Evolutionary conservation across 2,797 vertebrate species (phyloP).

Genomic region (Emys orbicularis): DNA sequence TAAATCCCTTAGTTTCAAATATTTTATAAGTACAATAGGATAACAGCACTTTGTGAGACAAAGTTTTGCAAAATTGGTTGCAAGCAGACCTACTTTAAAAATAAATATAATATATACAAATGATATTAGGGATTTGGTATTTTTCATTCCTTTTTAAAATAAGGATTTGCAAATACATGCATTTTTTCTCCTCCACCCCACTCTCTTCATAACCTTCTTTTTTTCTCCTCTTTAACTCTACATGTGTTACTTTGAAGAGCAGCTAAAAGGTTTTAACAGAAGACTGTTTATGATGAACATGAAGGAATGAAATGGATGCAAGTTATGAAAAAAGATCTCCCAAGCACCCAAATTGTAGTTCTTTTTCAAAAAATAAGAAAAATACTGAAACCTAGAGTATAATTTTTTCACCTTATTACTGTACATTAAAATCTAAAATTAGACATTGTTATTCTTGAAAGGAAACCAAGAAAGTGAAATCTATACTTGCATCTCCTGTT

Average conservation of each 20-base stretch:
- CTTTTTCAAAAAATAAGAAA: not conserved
- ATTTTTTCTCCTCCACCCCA: not conserved
- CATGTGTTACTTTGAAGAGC: not conserved
- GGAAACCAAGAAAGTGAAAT: conserved; percentile 11
- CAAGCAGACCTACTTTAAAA: not conserved
- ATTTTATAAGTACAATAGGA: conserved; percentile 49
- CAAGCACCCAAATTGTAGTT: too few relatives aligned
- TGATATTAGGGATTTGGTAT: not conserved
- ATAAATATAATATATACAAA: not conserved
- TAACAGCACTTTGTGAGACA: not conserved
- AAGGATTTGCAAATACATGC: not conserved
- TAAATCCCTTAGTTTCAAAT: conserved; percentile 46
- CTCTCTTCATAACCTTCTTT: not conserved
- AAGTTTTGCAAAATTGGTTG: not conserved
- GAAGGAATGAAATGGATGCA: fast-evolving
- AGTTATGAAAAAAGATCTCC: fast-evolving
- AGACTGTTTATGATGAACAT: not conserved
- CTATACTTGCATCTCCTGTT: not conserved
- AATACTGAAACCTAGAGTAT: not conserved
- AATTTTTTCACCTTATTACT: not conserved
- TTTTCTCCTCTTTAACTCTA: conserved; percentile 16
- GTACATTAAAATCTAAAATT: not conserved
- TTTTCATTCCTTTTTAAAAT: not conserved
- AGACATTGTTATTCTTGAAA: conserved; percentile 13
- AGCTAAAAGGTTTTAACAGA: not conserved